Percentiles rank a stretch among this genome's conserved stretches.
These are phyloP conservation scores for Manacus vitellinus DNA, from an alignment of 2,113 vertebrate genomes.

Conservation along the genomic window DNA sequence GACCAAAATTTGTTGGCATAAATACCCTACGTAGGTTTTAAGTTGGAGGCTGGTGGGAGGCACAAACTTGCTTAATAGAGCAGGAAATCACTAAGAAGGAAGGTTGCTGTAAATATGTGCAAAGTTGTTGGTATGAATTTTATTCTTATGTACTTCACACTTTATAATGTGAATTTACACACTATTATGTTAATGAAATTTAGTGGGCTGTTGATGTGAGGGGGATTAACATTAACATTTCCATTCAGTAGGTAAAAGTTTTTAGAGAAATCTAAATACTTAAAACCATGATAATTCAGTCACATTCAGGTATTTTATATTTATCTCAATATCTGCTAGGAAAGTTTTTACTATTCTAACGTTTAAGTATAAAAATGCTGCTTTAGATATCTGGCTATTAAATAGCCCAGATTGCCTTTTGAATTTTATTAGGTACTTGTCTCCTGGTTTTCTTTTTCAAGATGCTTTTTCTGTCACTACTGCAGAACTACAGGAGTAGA, in stretches of 20 bases:
- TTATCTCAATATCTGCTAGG: not conserved
- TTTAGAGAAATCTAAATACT: not conserved
- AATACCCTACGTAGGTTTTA: not conserved
- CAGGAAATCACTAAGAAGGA: not conserved
- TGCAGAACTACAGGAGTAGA: not conserved
- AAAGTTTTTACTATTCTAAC: not conserved
- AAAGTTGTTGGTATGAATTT: not conserved
- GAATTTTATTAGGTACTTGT: not conserved
- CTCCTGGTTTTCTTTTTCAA: not conserved
- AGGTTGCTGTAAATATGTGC: not conserved
- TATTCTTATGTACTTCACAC: not conserved
- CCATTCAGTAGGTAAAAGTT: not conserved
- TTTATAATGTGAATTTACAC: not conserved
- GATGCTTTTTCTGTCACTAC: not conserved
- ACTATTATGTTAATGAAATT: not conserved
- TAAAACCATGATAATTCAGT: not conserved
- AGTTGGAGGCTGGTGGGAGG: not conserved
- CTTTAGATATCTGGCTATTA: not conserved
- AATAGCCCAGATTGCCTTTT: not conserved
- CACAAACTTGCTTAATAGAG: not conserved
- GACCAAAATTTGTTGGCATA: not conserved
- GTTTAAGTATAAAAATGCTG: not conserved
- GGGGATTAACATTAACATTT: not conserved
- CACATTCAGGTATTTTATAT: not conserved
- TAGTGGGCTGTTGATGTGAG: not conserved